Base-by-base conservation (phyloP, 2,888 invertebrate genomes). In the Muschampia plurimacula region DNA sequence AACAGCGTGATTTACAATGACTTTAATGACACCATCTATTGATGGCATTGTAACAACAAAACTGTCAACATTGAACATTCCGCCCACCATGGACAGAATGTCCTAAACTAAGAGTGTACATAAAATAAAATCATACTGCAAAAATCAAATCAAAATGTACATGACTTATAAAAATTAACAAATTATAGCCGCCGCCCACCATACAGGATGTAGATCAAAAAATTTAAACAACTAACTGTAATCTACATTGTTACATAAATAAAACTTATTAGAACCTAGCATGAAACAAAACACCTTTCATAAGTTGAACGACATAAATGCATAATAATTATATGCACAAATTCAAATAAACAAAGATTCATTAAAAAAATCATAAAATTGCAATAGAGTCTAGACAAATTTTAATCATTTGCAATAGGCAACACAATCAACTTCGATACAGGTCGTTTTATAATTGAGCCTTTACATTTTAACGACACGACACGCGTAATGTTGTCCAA, bases 31-130 rank as follows among this genome's bases (percentile, higher is more conserved):
- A 6, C 49, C 49, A 49, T 49, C 49, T 49, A 49, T 49, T 49
- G 49, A 13, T 46, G 46, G 12, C 46, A 13, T 2, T 2, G 1
- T 8, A 8, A 41, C 41, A n/a, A n/a, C n/a, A n/a, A n/a, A n/a
- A n/a, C n/a, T n/a, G n/a, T n/a, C n/a, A n/a, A n/a, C n/a, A n/a
- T 8, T 49, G 46, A 49, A 49, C 46, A 49, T 49, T 5, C 49
- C 49, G n/a, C 49, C 49, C 49, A 49, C 49, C 49, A 49, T 49
- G 49, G 49, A 49, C 49, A 49, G 44, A 49, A 4, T 49, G 49
- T 49, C 49, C 49, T 49, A 6, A 49, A 49, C 49, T 9, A 49
- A 49, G 2, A 44, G 2, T 44, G 10, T 9, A 44, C 44, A 44
- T 10, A 44, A 10, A 44, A 44, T n/a, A n/a, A n/a, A n/a, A n/a